Evolutionary conservation across 1,140 invertebrate genomes (phyloP).

Genomic region (Heliothis virescens): DNA sequence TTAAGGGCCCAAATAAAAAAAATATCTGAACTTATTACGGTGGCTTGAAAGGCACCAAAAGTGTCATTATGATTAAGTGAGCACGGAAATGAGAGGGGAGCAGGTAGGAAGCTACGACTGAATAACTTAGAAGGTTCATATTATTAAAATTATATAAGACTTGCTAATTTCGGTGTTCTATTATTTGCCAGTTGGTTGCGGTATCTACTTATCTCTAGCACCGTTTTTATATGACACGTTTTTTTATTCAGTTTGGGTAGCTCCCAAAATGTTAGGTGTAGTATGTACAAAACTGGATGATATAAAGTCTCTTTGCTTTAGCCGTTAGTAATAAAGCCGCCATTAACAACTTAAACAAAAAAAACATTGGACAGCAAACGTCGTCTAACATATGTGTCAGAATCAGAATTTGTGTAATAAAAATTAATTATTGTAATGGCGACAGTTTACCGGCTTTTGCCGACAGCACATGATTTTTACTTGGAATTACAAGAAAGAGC

Average conservation of each 20-base stretch:
- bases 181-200: neutral
- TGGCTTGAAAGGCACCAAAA: constrained; percentile 54
- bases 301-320: neutral
- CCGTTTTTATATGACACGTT: neutral
- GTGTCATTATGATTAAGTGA: constrained; percentile 54
- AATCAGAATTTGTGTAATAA: neutral
- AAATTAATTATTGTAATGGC: constrained; percentile 64
- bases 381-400: neutral
- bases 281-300: neutral
- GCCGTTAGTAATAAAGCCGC: neutral
- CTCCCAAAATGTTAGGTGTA: neutral
- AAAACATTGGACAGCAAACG: constrained; percentile 2
- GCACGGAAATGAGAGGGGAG: constrained; percentile 31
- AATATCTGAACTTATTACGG: constrained; percentile 61
- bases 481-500: constrained; percentile 67
- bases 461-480: constrained; percentile 66
- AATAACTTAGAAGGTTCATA: constrained; percentile 27
- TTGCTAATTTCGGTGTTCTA: constrained; percentile 21
- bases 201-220: neutral
- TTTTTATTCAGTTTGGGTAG: neutral
- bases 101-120: constrained; percentile 35
- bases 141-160: constrained; percentile 40
- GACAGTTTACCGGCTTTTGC: constrained; percentile 68
- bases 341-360: neutral
- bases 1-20: constrained; percentile 73